These are phyloP conservation scores for Mus musculus DNA, from an alignment of 2,113 vertebrate genomes.

Conservation along the genomic window DNA sequence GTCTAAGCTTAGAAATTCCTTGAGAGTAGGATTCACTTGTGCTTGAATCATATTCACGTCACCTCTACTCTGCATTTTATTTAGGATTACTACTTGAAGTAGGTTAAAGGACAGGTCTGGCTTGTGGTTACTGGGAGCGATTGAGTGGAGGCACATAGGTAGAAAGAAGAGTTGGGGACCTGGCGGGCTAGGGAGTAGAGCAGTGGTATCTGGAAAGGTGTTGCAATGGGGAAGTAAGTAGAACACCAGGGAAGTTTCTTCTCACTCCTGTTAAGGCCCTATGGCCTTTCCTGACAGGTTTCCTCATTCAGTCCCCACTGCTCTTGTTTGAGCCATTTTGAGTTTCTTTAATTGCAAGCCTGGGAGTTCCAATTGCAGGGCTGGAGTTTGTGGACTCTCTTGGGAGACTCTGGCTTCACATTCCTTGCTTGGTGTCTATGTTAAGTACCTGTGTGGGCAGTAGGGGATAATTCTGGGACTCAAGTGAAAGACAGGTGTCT, in stretches of 20 bases:
- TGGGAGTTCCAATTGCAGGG: slow-evolving; percentile 36
- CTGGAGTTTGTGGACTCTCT: neutral
- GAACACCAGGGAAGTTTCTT: rapidly evolving
- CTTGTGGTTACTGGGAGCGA: neutral
- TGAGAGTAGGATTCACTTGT: neutral
- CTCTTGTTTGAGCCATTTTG: neutral
- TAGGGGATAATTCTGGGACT: neutral
- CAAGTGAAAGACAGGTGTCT: neutral
- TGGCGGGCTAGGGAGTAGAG: neutral
- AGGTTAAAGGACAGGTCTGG: neutral
- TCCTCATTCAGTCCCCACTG: neutral
- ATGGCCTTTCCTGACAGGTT: neutral
- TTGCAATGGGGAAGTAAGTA: neutral
- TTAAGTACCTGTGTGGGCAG: neutral
- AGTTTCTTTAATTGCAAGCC: slow-evolving; percentile 59
- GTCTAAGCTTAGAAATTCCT: neutral
- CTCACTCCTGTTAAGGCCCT: neutral
- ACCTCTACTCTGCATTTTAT: neutral
- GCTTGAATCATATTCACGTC: neutral
- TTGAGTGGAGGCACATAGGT: no score
- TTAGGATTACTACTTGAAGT: neutral
- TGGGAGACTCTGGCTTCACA: neutral
- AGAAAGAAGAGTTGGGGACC: neutral
- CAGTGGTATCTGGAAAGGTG: neutral
- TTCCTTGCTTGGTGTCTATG: neutral